Base-by-base conservation (phyloP, 1,140 invertebrate genomes). In the Drosophila nigromelanica region DNA sequence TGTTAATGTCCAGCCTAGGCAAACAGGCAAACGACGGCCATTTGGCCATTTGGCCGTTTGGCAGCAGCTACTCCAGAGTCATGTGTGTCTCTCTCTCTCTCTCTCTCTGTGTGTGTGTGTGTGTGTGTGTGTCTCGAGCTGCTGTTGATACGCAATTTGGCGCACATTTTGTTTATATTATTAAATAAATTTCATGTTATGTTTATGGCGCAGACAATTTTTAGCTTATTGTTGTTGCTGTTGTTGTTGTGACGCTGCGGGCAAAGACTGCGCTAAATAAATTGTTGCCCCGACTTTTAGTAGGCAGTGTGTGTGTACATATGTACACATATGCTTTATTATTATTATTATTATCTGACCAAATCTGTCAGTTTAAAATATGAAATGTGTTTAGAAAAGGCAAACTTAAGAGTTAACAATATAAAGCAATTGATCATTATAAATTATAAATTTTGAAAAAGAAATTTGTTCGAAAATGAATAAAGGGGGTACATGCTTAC, bases 121-220 rank as follows among this genome's bases (percentile, higher is more conserved):
- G n/a, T 51, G 27, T 35, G 27, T 52, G 42, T 11, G 24, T 24
- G n/a, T 8, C 43, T 37, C 8, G 37, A n/a, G 42, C 43, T 39
- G 68, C 59, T 68, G 66, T 77, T 87, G 85, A 89, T 87, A 87
- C 83, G 83, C 83, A 87, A 87, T 87, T 87, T 87, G 83, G 82
- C 76, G 81, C 81, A 86, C 78, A 87, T 85, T 85, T 85, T 85
- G 81, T 85, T 85, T 87, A 78, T 86, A 85, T 85, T 85, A 85
- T 85, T 85, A 87, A 85, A 85, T 85, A 85, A 85, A 85, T 81
- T 87, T 85, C 81, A 58, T 89, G 82, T 87, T 77, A 77, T 77
- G 75, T 77, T 74, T 76, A 76, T 73, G 74, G 58, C 54, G 21
- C 33, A 56, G 24, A 33, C 43, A 45, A 15, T 30, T 42, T 37